phyloP scores from a whole-genome alignment of 2,113 vertebrate species.

The Platysternon megacephalum region DNA sequence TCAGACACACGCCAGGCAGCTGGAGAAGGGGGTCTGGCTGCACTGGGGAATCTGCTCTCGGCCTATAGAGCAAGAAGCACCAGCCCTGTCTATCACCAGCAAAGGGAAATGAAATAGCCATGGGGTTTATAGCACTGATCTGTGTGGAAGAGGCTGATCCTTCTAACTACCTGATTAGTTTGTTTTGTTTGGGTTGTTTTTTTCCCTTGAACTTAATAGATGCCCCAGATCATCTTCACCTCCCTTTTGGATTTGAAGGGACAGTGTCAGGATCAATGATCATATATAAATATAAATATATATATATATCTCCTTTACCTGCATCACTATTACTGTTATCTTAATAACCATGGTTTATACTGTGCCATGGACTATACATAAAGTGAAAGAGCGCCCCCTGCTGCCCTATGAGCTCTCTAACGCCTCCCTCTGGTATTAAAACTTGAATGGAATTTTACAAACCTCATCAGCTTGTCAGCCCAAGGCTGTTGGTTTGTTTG shows the following conservation, averaged over 20 bases:
- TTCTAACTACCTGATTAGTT: background rate
- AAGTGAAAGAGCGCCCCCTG: background rate
- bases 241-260: background rate
- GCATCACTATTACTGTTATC: background rate
- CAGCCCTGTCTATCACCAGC: background rate
- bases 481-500: background rate
- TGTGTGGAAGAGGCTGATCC: background rate
- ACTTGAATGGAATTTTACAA: background rate
- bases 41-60: background rate
- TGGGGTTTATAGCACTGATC: background rate
- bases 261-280: background rate
- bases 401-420: background rate
- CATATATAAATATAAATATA: background rate
- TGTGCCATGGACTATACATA: too few relatives aligned
- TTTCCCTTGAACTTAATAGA: background rate
- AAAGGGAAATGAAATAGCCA: background rate
- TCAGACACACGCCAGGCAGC: background rate
- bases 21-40: background rate
- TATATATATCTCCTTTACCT: background rate
- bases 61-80: background rate
- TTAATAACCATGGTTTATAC: background rate
- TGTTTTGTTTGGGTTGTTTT: too few relatives aligned
- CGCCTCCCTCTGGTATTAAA: background rate
- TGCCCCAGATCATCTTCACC: background rate
- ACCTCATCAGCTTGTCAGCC: background rate